Conservation (phyloP, 2,888 invertebrate genomes). For the Atrina japonica region DNA sequence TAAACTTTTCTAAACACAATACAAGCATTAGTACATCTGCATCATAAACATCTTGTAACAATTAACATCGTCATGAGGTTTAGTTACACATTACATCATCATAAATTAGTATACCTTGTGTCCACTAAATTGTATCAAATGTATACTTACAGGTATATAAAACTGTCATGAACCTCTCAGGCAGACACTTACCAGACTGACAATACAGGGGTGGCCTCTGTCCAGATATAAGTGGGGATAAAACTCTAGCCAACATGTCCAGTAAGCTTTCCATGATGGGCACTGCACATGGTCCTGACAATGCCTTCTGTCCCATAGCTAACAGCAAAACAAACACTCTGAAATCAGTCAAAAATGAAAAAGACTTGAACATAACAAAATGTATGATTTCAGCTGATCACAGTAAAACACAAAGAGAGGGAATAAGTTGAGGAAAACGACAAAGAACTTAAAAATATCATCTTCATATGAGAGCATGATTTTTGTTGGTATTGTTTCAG, state of each 20-base stretch:
- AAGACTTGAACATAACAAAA: too few species aligned
- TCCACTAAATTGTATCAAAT: too few species aligned
- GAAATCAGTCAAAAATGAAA: slow-evolving; percentile 32
- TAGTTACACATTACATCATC: not conserved
- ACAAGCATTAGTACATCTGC: too few species aligned
- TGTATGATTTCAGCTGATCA: not conserved
- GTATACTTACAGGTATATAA: slow-evolving; percentile 1
- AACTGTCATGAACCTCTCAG: not conserved
- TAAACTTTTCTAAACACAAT: too few species aligned
- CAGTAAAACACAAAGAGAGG: not conserved
- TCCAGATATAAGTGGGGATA: slow-evolving; percentile 56
- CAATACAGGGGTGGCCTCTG: slow-evolving; percentile 18
- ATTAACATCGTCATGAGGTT: not conserved
- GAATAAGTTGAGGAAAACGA: not conserved
- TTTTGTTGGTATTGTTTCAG: too few species aligned
- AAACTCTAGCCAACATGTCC: slow-evolving; percentile 82
- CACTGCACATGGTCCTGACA: slow-evolving; percentile 79
- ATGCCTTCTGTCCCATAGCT: slow-evolving; percentile 91
- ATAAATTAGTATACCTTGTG: not conserved
- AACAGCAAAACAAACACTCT: slow-evolving; percentile 92
- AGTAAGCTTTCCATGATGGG: slow-evolving; percentile 77
- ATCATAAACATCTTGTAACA: too few species aligned
- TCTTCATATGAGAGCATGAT: too few species aligned
- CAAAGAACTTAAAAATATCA: too few species aligned
- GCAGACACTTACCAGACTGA: not conserved